Evolutionary conservation across 2,888 invertebrate species (phyloP).

Genomic region (Neuroscelio doddi): DNA sequence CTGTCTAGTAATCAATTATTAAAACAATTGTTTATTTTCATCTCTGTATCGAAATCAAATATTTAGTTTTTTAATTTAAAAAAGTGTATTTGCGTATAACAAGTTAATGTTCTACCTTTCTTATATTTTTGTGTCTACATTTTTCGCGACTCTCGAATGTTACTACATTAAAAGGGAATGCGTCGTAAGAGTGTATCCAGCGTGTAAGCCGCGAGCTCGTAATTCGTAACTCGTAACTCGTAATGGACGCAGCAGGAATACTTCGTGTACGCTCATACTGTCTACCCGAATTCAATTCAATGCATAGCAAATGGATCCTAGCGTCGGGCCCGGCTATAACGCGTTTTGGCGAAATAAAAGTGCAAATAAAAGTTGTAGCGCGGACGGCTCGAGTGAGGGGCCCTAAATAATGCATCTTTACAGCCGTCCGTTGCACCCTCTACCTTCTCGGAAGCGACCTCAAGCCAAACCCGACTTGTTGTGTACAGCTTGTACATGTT

Average conservation of each 20-base stretch:
- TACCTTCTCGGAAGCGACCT: slow-evolving; percentile 41
- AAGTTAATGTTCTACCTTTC: not conserved
- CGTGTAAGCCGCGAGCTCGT: slow-evolving; percentile 36
- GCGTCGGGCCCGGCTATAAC: slow-evolving; percentile 51
- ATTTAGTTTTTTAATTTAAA: too few relatives aligned
- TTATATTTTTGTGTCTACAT: not conserved
- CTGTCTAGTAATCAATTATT: too few relatives aligned
- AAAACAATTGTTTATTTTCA: too few relatives aligned
- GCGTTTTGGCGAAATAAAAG: slow-evolving; percentile 53
- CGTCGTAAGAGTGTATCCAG: slow-evolving; percentile 23
- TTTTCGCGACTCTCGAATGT: slow-evolving; percentile 23
- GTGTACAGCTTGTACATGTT: slow-evolving; percentile 7
- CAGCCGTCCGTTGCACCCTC: slow-evolving; percentile 48
- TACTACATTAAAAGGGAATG: slow-evolving; percentile 16
- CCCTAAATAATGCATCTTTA: slow-evolving; percentile 62
- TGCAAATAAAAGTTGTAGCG: slow-evolving; percentile 59
- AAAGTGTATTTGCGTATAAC: not conserved
- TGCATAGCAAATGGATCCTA: slow-evolving; percentile 62
- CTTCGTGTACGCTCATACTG: slow-evolving; percentile 35
- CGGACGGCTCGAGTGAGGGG: slow-evolving; percentile 46
- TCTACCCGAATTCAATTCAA: slow-evolving; percentile 61
- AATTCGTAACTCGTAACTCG: slow-evolving; percentile 49
- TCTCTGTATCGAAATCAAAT: too few relatives aligned
- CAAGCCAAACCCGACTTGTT: slow-evolving; percentile 30
- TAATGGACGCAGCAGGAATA: slow-evolving; percentile 40